Percentiles rank a stretch among this genome's conserved stretches.
Conservation (phyloP, 92 coral and sea anemone genomes). For the Actinostola sp. region DNA sequence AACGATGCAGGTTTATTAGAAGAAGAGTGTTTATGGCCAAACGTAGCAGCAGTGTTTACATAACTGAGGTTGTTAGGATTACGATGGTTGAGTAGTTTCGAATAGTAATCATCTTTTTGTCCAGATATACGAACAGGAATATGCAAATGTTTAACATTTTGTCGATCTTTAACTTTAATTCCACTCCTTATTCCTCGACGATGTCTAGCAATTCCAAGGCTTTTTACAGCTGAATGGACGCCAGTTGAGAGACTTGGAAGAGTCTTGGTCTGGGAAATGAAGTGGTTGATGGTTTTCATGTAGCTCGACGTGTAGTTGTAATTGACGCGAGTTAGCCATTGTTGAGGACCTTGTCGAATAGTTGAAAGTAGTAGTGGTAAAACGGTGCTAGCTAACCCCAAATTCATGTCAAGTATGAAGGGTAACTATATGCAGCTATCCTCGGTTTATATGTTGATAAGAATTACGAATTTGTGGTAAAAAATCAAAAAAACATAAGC, state of each 20-base stretch:
- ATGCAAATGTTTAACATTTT: neutral
- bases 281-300: neutral
- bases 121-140: neutral
- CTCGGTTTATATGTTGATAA: too few species aligned
- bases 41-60: too few species aligned
- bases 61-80: too few species aligned
- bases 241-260: neutral
- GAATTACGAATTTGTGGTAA: too few species aligned
- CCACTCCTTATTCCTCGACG: neutral
- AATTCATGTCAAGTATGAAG: too few species aligned
- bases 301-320: neutral
- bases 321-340: neutral
- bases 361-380: constrained; percentile 1
- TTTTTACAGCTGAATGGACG: neutral
- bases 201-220: neutral
- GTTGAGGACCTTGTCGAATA: neutral
- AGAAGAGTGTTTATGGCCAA: too few species aligned
- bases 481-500: too few species aligned
- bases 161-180: neutral
- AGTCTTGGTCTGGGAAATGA: neutral
- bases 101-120: too few species aligned
- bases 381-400: neutral
- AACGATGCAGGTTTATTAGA: too few species aligned
- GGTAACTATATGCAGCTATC: too few species aligned
- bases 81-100: too few species aligned